Evolutionary conservation across 2,113 vertebrate genomes (phyloP).

Genomic region (Rutilus rutilus): DNA sequence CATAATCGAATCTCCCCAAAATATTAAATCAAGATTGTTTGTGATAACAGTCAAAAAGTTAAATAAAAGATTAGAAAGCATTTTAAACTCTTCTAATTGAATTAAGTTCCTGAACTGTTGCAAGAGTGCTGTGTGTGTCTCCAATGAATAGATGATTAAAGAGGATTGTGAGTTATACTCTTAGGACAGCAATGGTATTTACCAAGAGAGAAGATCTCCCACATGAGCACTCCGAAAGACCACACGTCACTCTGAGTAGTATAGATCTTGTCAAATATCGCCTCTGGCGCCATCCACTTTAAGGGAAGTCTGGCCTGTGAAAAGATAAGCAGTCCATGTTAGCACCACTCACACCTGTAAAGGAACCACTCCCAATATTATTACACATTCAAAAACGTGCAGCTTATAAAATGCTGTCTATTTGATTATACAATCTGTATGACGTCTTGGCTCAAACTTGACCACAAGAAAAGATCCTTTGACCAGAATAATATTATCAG

Average conservation of each 20-base stretch:
- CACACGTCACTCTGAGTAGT: constrained; percentile 94
- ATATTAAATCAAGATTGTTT: constrained; percentile 29
- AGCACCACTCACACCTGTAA: constrained; percentile 21
- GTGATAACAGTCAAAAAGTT: neutral
- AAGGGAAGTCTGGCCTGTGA: constrained; percentile 88
- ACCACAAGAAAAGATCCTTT: constrained; percentile 41
- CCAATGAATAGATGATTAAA: neutral
- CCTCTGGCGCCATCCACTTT: constrained; percentile 97
- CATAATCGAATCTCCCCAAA: neutral
- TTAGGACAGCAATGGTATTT: constrained; percentile 60
- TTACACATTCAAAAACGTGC: neutral
- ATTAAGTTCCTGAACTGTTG: constrained; percentile 17
- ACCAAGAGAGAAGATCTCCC: constrained; percentile 97
- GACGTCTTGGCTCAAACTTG: constrained; percentile 30
- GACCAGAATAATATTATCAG: constrained; percentile 26
- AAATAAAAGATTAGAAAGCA: neutral
- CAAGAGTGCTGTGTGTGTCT: neutral
- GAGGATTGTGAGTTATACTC: neutral
- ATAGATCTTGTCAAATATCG: constrained; percentile 96
- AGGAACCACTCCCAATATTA: neutral
- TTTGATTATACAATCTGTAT: constrained; percentile 41
- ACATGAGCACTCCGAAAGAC: constrained; percentile 93
- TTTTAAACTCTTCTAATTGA: neutral
- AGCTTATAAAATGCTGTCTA: neutral
- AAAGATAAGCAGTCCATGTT: constrained; percentile 29